Evolutionary conservation across 2,888 invertebrate genomes (phyloP), one percentile per base, ranked within the genome.

Genomic region (Polyommatus icarus): DNA sequence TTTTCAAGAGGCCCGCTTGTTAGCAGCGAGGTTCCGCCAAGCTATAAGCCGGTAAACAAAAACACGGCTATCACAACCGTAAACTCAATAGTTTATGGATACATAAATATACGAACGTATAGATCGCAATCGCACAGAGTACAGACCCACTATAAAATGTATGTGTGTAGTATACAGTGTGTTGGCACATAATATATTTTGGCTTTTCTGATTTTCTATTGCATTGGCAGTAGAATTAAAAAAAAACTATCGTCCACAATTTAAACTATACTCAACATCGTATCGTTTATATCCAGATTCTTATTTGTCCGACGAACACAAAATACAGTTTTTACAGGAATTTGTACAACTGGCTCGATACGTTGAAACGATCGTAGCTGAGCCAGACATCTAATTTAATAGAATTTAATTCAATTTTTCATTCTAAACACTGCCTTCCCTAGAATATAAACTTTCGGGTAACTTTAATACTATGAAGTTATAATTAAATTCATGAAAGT

Each of bases 1-100:
- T 85, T 87, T 86, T 84, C 83, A 85, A 87, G 86, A 85, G 86
- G 73, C 32, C 76, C 82, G 87, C 88, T 91, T 88, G 89, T 90
- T 91, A 88, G 85, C 83, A 83, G 79, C 79, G 84, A 83, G 85
- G 83, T 83, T 71, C 78, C 78, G 77, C 83, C 83, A 82, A 87
- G 84, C 84, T 86, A 87, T 87, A 88, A 88, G 87, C 81, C 86
- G 83, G 87, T 89, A 89, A 91, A 89, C 89, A 91, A 88, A 88
- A 84, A 85, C 84, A 85, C 83, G 83, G 83, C 84, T 85, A 87
- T 87, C 87, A 85, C 86, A 87, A 85, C 87, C 84, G 88, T 90
- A 88, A 89, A 90, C 84, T 85, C 89, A 90, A 90, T 90, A 87
- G 87, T 88, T 87, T 87, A 87, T 86, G 80, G 84, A 81, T 83